Conservation (phyloP, 1,140 invertebrate genomes). For the Drosophila repleta region DNA sequence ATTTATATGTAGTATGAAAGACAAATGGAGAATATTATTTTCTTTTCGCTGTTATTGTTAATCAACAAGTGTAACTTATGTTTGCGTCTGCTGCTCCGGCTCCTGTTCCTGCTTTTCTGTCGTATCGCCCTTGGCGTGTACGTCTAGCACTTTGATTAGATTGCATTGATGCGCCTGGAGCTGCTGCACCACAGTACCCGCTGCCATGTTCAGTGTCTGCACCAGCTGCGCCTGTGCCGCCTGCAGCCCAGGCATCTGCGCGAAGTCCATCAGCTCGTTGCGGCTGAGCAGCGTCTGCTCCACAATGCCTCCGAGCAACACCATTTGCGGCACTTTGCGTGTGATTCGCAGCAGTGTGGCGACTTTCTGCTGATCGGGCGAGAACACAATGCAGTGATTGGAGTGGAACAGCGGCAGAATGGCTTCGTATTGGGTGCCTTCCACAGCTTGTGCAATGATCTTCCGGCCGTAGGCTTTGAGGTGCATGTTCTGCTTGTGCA, state of each 20-base stretch:
- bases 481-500: conserved; percentile 88
- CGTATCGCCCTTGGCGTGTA: conserved; percentile 82
- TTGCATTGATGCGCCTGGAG: conserved; percentile 88
- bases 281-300: conserved; percentile 87
- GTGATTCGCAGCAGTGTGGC: conserved; percentile 86
- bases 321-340: conserved; percentile 87
- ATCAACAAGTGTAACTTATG: conserved; percentile 34
- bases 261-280: conserved; percentile 88
- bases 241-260: conserved; percentile 87
- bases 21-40: conserved; percentile 50
- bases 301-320: conserved; percentile 88
- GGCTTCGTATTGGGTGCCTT: conserved; percentile 86
- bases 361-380: conserved; percentile 85
- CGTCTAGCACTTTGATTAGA: conserved; percentile 87
- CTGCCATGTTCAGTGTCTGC: conserved; percentile 87
- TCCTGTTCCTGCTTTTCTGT: conserved; percentile 52
- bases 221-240: conserved; percentile 87
- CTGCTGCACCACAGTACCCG: conserved; percentile 86
- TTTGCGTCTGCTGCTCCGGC: conserved; percentile 26
- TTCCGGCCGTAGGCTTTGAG: conserved; percentile 86
- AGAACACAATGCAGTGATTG: conserved; percentile 87
- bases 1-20: conserved; percentile 62
- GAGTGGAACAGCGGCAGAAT: conserved; percentile 86
- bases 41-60: conserved; percentile 51
- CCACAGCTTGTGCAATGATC: conserved; percentile 86